phyloP scores from a whole-genome alignment of 2,113 vertebrate genomes.

The Gymnocephalus cernua region DNA sequence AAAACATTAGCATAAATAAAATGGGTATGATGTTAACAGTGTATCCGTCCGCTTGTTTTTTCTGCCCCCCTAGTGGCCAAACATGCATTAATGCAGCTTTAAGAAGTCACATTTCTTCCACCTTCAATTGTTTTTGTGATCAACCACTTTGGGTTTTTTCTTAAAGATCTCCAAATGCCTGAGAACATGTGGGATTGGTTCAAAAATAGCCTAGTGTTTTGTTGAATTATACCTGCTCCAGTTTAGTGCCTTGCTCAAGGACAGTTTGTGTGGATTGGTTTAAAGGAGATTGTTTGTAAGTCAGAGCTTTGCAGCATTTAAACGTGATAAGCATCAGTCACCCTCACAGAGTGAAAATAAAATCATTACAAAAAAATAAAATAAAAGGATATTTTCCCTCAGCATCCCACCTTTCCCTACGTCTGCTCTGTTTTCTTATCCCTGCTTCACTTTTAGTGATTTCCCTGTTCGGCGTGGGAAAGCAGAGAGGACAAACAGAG shows the following conservation, averaged over 20 bases:
- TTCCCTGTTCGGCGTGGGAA: conserved; percentile 27
- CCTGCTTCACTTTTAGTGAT: conserved; percentile 13
- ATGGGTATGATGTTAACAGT: neutral
- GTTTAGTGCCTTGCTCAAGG: neutral
- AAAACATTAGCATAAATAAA: neutral
- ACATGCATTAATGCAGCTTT: neutral
- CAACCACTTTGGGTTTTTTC: neutral
- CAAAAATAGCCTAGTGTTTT: neutral
- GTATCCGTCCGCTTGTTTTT: neutral
- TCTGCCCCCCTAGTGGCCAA: neutral
- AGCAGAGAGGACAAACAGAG: conserved; percentile 30
- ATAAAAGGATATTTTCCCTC: neutral
- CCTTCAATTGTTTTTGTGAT: neutral
- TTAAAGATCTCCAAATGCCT: neutral
- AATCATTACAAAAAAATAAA: neutral
- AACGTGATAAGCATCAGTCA: neutral
- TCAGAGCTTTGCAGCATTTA: neutral
- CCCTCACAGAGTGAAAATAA: neutral
- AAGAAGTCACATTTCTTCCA: neutral
- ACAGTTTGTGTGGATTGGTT: neutral
- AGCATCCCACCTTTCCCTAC: neutral
- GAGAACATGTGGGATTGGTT: neutral
- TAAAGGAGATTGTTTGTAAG: neutral
- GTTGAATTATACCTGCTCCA: neutral
- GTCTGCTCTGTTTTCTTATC: conserved; percentile 17